Conservation (phyloP, 1,140 invertebrate species). For the Drosophila bocqueti region DNA sequence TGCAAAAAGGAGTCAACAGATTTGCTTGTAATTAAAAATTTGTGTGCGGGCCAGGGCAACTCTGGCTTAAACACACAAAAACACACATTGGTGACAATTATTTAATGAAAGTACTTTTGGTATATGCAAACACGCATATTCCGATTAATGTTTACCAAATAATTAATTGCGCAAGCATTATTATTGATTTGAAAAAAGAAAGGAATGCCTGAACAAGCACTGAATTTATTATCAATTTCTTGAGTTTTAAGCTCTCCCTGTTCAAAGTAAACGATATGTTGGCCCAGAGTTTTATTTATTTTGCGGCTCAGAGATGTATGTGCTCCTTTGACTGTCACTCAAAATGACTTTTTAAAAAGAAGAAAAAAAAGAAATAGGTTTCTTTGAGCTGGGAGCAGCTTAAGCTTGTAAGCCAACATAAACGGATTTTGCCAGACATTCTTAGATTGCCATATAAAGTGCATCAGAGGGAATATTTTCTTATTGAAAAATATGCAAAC, state of each 20-base stretch:
- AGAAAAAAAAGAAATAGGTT: constrained; percentile 1
- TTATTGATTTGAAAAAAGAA: background rate
- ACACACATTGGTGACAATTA: constrained; percentile 19
- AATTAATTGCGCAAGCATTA: background rate
- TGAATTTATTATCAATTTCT: constrained; percentile 8
- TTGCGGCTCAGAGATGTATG: constrained; percentile 3
- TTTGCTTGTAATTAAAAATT: constrained; percentile 57
- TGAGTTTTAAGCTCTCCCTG: background rate
- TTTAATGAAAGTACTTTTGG: constrained; percentile 1
- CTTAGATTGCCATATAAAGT: constrained; percentile 44
- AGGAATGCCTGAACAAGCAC: background rate
- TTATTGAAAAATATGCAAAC: constrained; percentile 76
- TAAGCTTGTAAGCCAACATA: constrained; percentile 44
- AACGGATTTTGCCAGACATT: constrained; percentile 38
- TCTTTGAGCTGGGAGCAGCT: constrained; percentile 6
- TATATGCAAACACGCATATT: background rate
- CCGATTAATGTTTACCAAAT: background rate
- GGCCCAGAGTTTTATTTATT: constrained; percentile 22
- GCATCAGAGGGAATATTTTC: constrained; percentile 59
- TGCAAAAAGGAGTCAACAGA: constrained; percentile 43
- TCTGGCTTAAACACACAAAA: constrained; percentile 20
- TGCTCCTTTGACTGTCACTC: constrained; percentile 23
- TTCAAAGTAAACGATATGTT: constrained; percentile 7
- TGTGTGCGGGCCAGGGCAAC: constrained; percentile 7
- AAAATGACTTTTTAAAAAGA: constrained; percentile 31